A percentile compares a stretch with the other conserved stretches of the same genome.
Conservation (phyloP, 2,113 vertebrate species). For the Toxotes jaculatrix region DNA sequence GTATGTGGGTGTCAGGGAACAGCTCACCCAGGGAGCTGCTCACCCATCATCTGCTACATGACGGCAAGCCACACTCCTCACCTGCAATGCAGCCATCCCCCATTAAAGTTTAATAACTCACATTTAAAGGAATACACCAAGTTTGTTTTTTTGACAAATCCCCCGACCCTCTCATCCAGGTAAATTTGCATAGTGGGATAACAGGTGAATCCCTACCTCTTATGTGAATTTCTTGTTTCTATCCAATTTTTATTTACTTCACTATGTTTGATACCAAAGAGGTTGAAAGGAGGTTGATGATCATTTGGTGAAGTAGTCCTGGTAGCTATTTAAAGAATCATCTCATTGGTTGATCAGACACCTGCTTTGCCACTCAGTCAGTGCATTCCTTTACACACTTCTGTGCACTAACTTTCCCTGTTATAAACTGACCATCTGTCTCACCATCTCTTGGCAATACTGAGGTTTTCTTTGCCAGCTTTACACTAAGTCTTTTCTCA, state of each 20-base stretch:
- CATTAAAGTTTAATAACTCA: slow-evolving; percentile 69
- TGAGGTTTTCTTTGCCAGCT: slow-evolving; percentile 60
- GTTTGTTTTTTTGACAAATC: slow-evolving; percentile 24
- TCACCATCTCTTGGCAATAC: slow-evolving; percentile 68
- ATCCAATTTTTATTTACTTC: background rate
- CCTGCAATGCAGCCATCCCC: slow-evolving; percentile 71
- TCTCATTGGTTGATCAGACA: slow-evolving; percentile 5
- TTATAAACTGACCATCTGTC: slow-evolving; percentile 78
- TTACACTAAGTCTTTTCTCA: slow-evolving; percentile 76
- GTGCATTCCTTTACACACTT: slow-evolving; percentile 32
- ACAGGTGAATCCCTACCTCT: background rate
- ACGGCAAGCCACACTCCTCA: slow-evolving; percentile 65
- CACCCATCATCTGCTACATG: slow-evolving; percentile 69
- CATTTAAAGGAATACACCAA: slow-evolving; percentile 55
- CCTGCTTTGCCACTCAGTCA: slow-evolving; percentile 12
- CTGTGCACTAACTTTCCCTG: slow-evolving; percentile 53
- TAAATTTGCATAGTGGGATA: background rate
- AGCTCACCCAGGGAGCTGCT: slow-evolving; percentile 63
- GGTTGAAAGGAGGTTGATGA: background rate
- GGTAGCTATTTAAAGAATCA: background rate
- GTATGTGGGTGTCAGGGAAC: slow-evolving; percentile 66
- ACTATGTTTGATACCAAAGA: background rate
- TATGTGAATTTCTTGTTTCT: background rate
- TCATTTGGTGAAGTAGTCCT: too few species aligned
- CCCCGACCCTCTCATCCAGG: background rate